Conservation (phyloP, 2,113 vertebrate genomes). For the Indicator maculatus region DNA sequence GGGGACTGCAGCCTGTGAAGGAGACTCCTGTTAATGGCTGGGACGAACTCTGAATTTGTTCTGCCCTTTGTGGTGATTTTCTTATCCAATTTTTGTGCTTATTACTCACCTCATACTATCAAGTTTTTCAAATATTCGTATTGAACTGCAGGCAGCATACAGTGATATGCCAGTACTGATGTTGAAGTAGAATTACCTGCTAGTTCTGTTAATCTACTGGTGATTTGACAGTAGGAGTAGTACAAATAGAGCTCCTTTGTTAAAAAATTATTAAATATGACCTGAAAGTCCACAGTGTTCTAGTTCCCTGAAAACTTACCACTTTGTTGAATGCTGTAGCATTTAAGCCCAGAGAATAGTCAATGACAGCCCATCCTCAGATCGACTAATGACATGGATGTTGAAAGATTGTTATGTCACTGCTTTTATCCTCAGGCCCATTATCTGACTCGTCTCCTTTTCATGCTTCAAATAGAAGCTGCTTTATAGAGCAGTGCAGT, state of each 20-base stretch:
- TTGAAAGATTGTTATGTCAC: slow-evolving; percentile 55
- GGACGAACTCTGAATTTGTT: neutral
- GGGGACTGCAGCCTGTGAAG: neutral
- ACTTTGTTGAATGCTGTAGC: neutral
- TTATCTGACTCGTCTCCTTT: slow-evolving; percentile 29
- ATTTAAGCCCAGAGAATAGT: slow-evolving; percentile 17
- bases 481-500: neutral
- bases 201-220: slow-evolving; percentile 46
- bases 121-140: slow-evolving; percentile 3
- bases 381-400: slow-evolving; percentile 45
- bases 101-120: neutral
- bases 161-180: slow-evolving; percentile 2
- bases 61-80: neutral
- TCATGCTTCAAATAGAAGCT: neutral
- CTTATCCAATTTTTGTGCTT: neutral
- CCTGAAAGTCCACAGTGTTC: slow-evolving; percentile 12
- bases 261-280: slow-evolving; percentile 40
- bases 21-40: neutral
- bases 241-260: slow-evolving; percentile 20
- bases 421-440: slow-evolving; percentile 52
- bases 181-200: slow-evolving; percentile 37
- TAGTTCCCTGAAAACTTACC: slow-evolving; percentile 3
- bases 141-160: neutral
- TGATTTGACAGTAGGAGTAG: slow-evolving; percentile 30
- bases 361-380: neutral